These are phyloP conservation scores for Malurus splendens DNA, from an alignment of 2,797 vertebrate species.

Conservation along the genomic window DNA sequence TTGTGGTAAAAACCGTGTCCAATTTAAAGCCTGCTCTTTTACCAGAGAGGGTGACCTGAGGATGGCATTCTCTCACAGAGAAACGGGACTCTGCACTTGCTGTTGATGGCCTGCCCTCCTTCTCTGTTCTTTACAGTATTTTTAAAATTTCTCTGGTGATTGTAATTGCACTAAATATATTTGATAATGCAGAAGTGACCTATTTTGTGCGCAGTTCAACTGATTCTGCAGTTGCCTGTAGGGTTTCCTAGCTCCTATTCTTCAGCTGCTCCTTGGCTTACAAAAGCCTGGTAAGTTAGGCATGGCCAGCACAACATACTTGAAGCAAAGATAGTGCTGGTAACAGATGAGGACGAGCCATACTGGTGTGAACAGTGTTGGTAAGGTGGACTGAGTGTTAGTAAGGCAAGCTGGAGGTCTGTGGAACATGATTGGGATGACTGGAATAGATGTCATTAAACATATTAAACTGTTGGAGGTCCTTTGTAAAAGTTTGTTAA, in stretches of 20 bases:
- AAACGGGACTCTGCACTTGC: neutral
- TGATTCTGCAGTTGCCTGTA: conserved; percentile 25
- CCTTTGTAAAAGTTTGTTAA: neutral
- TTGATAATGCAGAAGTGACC: conserved; percentile 25
- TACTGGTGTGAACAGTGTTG: neutral
- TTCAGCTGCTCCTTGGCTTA: neutral
- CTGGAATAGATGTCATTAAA: neutral
- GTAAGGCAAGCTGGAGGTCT: neutral
- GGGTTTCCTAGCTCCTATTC: conserved; percentile 15
- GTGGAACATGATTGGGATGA: neutral
- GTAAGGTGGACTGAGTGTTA: neutral
- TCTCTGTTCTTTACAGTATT: neutral
- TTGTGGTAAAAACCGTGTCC: neutral
- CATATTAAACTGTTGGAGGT: neutral
- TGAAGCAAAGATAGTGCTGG: neutral
- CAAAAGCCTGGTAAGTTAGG: neutral
- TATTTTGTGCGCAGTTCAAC: conserved; percentile 44
- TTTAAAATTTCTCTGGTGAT: neutral
- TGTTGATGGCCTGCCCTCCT: neutral
- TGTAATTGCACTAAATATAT: conserved; percentile 24
- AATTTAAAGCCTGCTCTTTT: neutral
- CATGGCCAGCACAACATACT: neutral
- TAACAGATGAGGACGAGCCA: neutral
- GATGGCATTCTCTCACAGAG: neutral
- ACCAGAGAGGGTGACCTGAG: neutral